Evolutionary conservation across 2,113 vertebrate species (phyloP), one percentile per base, ranked within the genome.

Genomic region (Channa argus): DNA sequence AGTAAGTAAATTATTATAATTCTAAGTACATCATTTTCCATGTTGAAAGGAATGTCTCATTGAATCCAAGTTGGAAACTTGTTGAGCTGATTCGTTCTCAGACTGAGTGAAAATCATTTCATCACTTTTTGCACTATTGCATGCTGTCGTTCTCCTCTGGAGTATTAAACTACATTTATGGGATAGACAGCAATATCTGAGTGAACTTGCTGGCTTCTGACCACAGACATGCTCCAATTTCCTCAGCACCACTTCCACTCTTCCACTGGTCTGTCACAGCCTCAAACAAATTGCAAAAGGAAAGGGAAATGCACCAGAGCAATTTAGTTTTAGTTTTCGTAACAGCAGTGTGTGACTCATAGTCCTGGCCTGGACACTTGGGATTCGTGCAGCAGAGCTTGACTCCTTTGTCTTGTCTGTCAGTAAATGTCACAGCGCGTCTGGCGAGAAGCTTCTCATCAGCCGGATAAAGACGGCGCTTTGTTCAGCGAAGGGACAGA

Each of bases 401-500:
- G 65, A 66, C 71, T 68, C 58, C 61, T 83, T 75, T 24, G 60
- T 80, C 36, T 55, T 24, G 81, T 66, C 77, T 46, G 86, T 83
- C 84, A 51, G 82, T 89, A 90, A 92, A 92, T 92, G 89, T 89
- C 91, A 90, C 80, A 53, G 80, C 9, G 51, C 10, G 47, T 85
- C 84, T 89, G 74, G 78, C 84, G 49, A 24, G 80, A 77, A 63
- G 82, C 77, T 76, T 60, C 77, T 36, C 11, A 39, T 78, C 81
- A 77, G 79, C 71, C 43, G 44, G 63, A 87, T 89, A 69, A 92
- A 90, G 71, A 79, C 75, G 8, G 58, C 58, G 71, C 90, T 90
- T 91, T 93, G 92, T 24, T 59, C 43, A 1, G 63, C 85, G 76
- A 87, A 83, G 82, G 65, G 82, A 56, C 6, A 6, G 34, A 74